phyloP scores from a whole-genome alignment of 2,888 invertebrate species.

The Campopleginae sp. region DNA sequence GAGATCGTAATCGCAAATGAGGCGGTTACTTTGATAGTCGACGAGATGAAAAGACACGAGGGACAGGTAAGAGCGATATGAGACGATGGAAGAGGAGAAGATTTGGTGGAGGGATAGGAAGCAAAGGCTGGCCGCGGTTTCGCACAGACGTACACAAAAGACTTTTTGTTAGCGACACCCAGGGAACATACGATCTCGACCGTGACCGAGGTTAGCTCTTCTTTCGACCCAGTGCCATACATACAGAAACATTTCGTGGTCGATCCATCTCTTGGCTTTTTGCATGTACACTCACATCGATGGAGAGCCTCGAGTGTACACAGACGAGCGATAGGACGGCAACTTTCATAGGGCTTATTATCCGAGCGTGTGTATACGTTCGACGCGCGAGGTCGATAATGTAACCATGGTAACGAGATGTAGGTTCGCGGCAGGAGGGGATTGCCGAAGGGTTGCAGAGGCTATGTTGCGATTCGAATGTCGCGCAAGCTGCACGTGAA shows the following conservation, averaged over 20 bases:
- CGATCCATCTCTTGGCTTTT: constrained; percentile 21
- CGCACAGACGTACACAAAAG: constrained; percentile 19
- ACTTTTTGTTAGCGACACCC: constrained; percentile 52
- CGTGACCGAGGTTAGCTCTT: constrained; percentile 65
- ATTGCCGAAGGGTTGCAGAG: constrained; percentile 41
- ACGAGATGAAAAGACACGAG: not conserved
- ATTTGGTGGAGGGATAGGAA: constrained; percentile 38
- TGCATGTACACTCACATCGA: not conserved
- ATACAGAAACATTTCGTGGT: constrained; percentile 33
- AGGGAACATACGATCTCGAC: constrained; percentile 64
- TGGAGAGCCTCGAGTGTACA: not conserved
- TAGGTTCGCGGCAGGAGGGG: constrained; percentile 43
- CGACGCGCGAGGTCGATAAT: constrained; percentile 61
- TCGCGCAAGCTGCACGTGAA: constrained; percentile 27
- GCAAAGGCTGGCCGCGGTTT: constrained; percentile 29
- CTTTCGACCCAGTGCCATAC: constrained; percentile 62
- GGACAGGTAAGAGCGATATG: not conserved
- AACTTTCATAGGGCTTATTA: constrained; percentile 57
- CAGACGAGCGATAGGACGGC: not conserved
- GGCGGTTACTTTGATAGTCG: not conserved
- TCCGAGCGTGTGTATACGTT: constrained; percentile 40
- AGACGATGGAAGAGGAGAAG: constrained; percentile 25
- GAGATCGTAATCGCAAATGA: not conserved
- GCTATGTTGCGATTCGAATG: constrained; percentile 35
- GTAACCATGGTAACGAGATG: constrained; percentile 63